Percentiles rank a stretch among this genome's conserved stretches.
These are phyloP conservation scores for Holacanthella duospinosa DNA, from an alignment of 2,888 invertebrate genomes.

Conservation along the genomic window DNA sequence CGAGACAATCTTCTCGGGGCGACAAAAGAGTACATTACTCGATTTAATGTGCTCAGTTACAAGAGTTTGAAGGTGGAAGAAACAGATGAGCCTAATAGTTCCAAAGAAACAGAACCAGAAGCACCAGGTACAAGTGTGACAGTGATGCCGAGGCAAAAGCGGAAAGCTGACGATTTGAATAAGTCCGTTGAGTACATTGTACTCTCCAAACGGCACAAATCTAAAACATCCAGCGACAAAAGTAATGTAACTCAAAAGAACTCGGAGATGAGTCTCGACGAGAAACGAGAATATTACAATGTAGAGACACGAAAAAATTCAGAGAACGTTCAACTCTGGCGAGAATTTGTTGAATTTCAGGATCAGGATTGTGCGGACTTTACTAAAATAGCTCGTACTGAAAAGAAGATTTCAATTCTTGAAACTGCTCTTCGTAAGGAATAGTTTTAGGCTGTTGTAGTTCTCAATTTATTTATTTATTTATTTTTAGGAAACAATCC, in stretches of 20 bases:
- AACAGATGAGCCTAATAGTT: neutral
- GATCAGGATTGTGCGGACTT: slow-evolving; percentile 29
- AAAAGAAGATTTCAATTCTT: slow-evolving; percentile 31
- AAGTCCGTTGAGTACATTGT: neutral
- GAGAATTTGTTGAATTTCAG: slow-evolving; percentile 35
- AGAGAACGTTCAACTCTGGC: slow-evolving; percentile 30
- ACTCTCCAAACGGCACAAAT: neutral
- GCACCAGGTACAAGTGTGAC: neutral
- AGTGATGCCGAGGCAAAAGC: neutral
- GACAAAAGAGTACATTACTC: slow-evolving; percentile 20
- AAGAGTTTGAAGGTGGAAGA: neutral
- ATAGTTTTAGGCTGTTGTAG: neutral
- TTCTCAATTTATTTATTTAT: slow-evolving; percentile 3
- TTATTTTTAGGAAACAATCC: slow-evolving; percentile 25
- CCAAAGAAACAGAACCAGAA: neutral
- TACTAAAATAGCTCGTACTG: slow-evolving; percentile 22
- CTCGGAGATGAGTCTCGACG: slow-evolving; percentile 15
- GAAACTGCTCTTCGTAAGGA: slow-evolving; percentile 29
- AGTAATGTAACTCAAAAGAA: neutral
- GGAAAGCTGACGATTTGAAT: neutral
- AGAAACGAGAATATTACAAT: slow-evolving; percentile 28
- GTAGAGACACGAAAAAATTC: slow-evolving; percentile 24
- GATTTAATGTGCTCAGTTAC: neutral
- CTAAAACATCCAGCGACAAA: neutral
- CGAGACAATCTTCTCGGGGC: slow-evolving; percentile 24